Conservation (phyloP, 2,797 vertebrate genomes). For the Trachops cirrhosus region DNA sequence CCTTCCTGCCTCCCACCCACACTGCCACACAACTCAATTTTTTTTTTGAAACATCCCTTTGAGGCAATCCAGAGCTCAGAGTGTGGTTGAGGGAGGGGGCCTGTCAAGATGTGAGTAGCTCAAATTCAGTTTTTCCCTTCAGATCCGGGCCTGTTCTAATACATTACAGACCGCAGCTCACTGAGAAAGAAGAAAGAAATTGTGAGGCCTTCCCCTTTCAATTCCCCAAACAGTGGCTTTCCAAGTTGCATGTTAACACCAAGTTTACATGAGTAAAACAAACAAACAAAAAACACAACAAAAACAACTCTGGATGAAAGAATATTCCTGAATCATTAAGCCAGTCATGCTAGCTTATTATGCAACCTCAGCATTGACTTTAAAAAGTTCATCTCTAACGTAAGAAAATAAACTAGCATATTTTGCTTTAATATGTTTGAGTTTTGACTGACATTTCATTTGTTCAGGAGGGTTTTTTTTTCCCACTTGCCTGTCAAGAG, state of each 20-base stretch:
- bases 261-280: slow-evolving; percentile 12
- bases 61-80: slow-evolving; percentile 18
- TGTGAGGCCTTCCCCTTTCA: slow-evolving; percentile 53
- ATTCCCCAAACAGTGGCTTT: slow-evolving; percentile 56
- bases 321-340: slow-evolving; percentile 57
- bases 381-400: slow-evolving; percentile 77
- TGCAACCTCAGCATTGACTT: slow-evolving; percentile 77
- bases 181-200: slow-evolving; percentile 70
- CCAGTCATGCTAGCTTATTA: slow-evolving; percentile 61
- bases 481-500: slow-evolving; percentile 65
- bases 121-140: background rate
- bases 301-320: slow-evolving; percentile 63
- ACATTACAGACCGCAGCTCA: slow-evolving; percentile 71
- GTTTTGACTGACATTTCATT: slow-evolving; percentile 72
- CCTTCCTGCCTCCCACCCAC: background rate
- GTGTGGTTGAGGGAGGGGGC: background rate
- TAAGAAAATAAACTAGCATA: slow-evolving; percentile 71
- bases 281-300: slow-evolving; percentile 24
- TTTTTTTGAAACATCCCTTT: background rate
- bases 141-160: slow-evolving; percentile 44
- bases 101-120: slow-evolving; percentile 38
- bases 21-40: background rate
- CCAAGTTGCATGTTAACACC: slow-evolving; percentile 3
- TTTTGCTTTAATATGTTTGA: slow-evolving; percentile 69
- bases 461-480: slow-evolving; percentile 66